phyloP scores from a whole-genome alignment of 2,888 invertebrate genomes.

The Drosophila histrio region DNA sequence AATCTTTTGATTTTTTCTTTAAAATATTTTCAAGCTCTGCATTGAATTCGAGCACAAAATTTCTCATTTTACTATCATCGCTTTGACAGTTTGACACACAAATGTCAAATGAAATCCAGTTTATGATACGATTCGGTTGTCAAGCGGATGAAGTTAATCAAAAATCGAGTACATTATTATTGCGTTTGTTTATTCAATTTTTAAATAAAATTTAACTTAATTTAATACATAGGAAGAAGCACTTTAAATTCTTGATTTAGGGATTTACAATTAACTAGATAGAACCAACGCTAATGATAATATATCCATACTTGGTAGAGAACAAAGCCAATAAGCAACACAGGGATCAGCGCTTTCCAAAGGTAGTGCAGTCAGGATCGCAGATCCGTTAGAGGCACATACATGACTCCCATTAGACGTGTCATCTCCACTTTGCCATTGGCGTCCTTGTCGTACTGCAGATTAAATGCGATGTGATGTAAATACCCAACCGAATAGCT shows the following conservation, averaged over 20 bases:
- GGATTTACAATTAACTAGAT: background rate
- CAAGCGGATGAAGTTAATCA: background rate
- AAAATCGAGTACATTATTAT: background rate
- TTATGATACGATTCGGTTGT: no score
- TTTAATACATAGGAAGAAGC: conserved; percentile 18
- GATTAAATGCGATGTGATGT: background rate
- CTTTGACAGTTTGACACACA: background rate
- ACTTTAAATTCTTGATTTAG: conserved; percentile 7
- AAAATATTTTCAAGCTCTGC: background rate
- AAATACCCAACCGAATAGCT: background rate
- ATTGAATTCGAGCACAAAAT: background rate
- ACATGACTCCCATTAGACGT: conserved; percentile 96
- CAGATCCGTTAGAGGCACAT: conserved; percentile 97
- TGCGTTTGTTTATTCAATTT: conserved; percentile 10
- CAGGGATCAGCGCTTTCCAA: conserved; percentile 56
- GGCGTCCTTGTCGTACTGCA: conserved; percentile 92
- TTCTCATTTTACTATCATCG: background rate
- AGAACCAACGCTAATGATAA: conserved; percentile 28
- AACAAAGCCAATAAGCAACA: conserved; percentile 65
- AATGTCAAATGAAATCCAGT: background rate
- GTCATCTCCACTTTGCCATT: conserved; percentile 91
- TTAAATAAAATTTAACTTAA: conserved; percentile 4
- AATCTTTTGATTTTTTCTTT: background rate
- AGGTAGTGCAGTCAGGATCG: conserved; percentile 81
- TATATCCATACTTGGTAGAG: conserved; percentile 62